phyloP scores from a whole-genome alignment of 2,888 invertebrate genomes.

The Ichneumoninae sp. region DNA sequence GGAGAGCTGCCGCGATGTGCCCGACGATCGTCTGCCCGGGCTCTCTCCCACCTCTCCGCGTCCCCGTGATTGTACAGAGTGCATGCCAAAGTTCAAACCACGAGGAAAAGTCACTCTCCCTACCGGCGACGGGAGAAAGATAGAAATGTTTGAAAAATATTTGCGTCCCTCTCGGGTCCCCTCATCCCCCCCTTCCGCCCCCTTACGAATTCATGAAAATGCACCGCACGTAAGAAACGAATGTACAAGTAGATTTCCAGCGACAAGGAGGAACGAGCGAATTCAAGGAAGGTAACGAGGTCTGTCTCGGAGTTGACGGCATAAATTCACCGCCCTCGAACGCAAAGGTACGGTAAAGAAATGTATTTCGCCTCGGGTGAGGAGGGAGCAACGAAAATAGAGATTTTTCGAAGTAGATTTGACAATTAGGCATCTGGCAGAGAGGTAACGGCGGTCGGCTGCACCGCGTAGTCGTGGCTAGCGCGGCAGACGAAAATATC shows the following conservation, averaged over 20 bases:
- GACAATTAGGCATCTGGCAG: slow-evolving; percentile 66
- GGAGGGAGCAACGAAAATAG: slow-evolving; percentile 56
- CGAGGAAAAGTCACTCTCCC: slow-evolving; percentile 12
- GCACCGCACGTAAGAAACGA: slow-evolving; percentile 13
- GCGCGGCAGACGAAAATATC: slow-evolving; percentile 74
- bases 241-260: slow-evolving; percentile 18
- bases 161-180: no score
- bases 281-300: slow-evolving; percentile 35
- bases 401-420: slow-evolving; percentile 51
- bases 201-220: slow-evolving; percentile 39
- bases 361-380: slow-evolving; percentile 14
- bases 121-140: not conserved
- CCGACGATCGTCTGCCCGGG: slow-evolving; percentile 14
- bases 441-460: slow-evolving; percentile 11
- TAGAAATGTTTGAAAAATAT: slow-evolving; percentile 15
- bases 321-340: slow-evolving; percentile 20
- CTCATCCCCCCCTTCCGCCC: not conserved
- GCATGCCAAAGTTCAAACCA: slow-evolving; percentile 54
- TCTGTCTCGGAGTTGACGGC: slow-evolving; percentile 6
- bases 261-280: slow-evolving; percentile 15
- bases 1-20: slow-evolving; percentile 29
- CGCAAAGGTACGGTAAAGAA: not conserved
- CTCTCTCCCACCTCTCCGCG: not conserved
- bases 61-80: slow-evolving; percentile 44
- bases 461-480: slow-evolving; percentile 52